Base-by-base conservation (phyloP, 1,140 invertebrate genomes). In the Asobara japonica region DNA sequence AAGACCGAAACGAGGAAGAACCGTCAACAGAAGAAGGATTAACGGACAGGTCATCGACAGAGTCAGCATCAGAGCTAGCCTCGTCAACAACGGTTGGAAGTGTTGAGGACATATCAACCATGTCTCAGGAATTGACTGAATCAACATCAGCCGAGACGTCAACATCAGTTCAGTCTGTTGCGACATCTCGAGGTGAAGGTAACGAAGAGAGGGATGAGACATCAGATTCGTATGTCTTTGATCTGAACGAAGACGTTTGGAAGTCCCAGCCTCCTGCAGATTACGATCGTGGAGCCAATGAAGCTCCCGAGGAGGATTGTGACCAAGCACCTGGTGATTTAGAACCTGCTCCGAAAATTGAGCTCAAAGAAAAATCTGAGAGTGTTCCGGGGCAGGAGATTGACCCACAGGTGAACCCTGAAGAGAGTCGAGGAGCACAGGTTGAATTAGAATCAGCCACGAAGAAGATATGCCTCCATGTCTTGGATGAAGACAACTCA, bases 181-280 rank as follows among this genome's bases (percentile, higher is more conserved):
- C 61, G 2, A 56, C 60, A 25, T 38, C 11, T 13, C 10, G 29
- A 13, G 56, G 38, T 13, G 71, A 67, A 68, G 71, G 22, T 51
- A 25, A 67, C 11, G 71, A 48, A 2, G 64, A 67, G 22, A 22
- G 13, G 16, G 22, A 66, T 20, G 68, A 51, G 13, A 29, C 69
- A 31, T 56, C 61, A 25, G 68, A 36, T 7, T 30, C 69, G 2
- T 76, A 74, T 29, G 61, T 72, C 6, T 74, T 67, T 62, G 75
- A 76, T 27, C 20, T 71, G 13, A 66, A 76, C 2, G 75, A 74
- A 56, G 75, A 76, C 61, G 68, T 74, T n/a, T 76, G 75, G 75
- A 71, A 65, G 51, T 62, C 72, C 33, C 61, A 72, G 22, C 33
- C 16, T 13, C 41, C 60, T 8, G 29, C 64, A 1, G 61, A 69